Conservation (phyloP, 1,140 invertebrate genomes). For the Magallana angulata region DNA sequence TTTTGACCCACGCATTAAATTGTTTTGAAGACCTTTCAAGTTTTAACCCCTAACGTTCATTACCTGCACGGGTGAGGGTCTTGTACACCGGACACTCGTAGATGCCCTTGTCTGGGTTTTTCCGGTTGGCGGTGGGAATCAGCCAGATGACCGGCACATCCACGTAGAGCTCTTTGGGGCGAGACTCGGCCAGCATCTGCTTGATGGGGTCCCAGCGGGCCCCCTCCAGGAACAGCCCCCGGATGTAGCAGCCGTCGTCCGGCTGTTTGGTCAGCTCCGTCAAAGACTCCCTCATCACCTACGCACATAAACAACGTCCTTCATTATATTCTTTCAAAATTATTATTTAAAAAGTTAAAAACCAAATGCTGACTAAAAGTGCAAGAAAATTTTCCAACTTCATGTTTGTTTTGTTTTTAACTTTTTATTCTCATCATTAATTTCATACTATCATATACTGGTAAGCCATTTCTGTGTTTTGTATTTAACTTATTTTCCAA, state of each 20-base stretch:
- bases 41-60: constrained; percentile 21
- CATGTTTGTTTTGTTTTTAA: no score
- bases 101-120: constrained; percentile 68
- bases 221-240: constrained; percentile 79
- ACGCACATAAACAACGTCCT: constrained; percentile 8
- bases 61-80: constrained; percentile 80
- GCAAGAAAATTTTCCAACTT: no score
- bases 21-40: no score
- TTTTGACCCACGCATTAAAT: no score
- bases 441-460: no score
- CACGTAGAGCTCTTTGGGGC: constrained; percentile 79
- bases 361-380: no score
- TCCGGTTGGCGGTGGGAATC: constrained; percentile 75
- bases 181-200: constrained; percentile 75
- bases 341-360: no score
- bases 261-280: constrained; percentile 72
- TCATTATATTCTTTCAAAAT: no score
- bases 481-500: no score
- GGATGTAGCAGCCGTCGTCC: constrained; percentile 79
- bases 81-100: constrained; percentile 81
- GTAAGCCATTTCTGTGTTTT: no score
- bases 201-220: constrained; percentile 77
- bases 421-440: no score
- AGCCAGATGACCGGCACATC: constrained; percentile 79
- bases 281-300: constrained; percentile 72